Evolutionary conservation across 2,888 invertebrate genomes (phyloP).

Genomic region (Parapristionchus giblindavisi): DNA sequence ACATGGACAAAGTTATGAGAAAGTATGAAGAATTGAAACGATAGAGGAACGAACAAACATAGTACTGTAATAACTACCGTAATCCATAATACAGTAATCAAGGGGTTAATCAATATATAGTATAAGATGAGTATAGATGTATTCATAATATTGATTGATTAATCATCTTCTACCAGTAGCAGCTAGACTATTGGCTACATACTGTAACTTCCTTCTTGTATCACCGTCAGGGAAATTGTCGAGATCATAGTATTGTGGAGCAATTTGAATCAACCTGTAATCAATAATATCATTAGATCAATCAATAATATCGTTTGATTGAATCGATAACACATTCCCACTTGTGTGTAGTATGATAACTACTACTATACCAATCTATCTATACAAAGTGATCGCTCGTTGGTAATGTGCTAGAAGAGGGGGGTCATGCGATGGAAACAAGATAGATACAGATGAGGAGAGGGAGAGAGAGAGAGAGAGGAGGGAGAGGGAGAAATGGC

Average conservation of each 20-base stretch:
- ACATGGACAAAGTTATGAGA: slow-evolving; percentile 6
- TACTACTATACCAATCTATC: too few species aligned
- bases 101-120: neutral
- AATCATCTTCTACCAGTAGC: slow-evolving; percentile 11
- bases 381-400: too few species aligned
- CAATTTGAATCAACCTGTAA: slow-evolving; percentile 85
- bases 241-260: slow-evolving; percentile 97
- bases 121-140: neutral
- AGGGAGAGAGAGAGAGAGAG: neutral
- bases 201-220: slow-evolving; percentile 89
- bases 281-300: neutral
- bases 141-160: neutral
- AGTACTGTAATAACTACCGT: neutral
- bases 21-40: neutral
- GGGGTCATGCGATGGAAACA: too few species aligned
- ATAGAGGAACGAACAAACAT: neutral
- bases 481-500: neutral
- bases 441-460: neutral
- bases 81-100: neutral
- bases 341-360: neutral
- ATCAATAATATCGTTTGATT: neutral
- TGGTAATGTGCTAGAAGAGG: too few species aligned
- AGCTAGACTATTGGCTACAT: slow-evolving; percentile 73
- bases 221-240: slow-evolving; percentile 97
- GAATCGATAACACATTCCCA: neutral